Base-by-base conservation (phyloP, 35 echinoderm and acorn worm species). In the Diadema setosum region DNA sequence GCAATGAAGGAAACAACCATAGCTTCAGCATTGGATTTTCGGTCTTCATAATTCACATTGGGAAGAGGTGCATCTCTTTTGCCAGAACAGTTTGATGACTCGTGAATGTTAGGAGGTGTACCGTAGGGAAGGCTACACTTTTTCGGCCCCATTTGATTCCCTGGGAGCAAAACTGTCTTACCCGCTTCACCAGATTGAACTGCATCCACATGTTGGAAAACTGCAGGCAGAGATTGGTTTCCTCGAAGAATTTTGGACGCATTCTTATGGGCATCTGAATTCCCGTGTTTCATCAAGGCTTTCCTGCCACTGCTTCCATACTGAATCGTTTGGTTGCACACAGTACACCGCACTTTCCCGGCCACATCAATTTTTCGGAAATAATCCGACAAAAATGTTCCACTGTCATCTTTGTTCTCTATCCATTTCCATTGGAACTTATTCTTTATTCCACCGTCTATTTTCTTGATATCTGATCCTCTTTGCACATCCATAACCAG, bases 161-260 rank as follows among this genome's bases (percentile, higher is more conserved):
- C 67, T 73, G 67, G 21, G 33, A 34, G 21, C 33, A 26, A 34
- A 16, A 34, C 33, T 3, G 70, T 65, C 73, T 88, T 78, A 81
- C 86, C 86, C 50, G 86, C 70, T 57, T 88, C 73, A 49, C 86
- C 86, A 43, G 46, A 88, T 73, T 88, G 69, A 88, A 88, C 86
- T 7, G 86, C 70, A 55, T 24, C 6, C 21, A 33, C 46, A 45
- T 59, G 59, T 29, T 88, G 69, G 33, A 88, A 88, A 88, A 88
- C 86, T 78, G 86, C 86, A 42, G 86, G 43, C 67, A 88, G 67
- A 78, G 70, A 80, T 21, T 80, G 86, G 39, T 88, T 88, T 56
- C 39, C 45, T 18, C 81, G 35, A 57, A 41, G 40, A 74, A 87
- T 76, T 46, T 74, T 67, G 29, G 46, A 49, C 20, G 42, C 45